A percentile compares a stretch with the other conserved stretches of the same genome.
Evolutionary conservation across 2,888 invertebrate species (phyloP).

Genomic region (Biston betularia): DNA sequence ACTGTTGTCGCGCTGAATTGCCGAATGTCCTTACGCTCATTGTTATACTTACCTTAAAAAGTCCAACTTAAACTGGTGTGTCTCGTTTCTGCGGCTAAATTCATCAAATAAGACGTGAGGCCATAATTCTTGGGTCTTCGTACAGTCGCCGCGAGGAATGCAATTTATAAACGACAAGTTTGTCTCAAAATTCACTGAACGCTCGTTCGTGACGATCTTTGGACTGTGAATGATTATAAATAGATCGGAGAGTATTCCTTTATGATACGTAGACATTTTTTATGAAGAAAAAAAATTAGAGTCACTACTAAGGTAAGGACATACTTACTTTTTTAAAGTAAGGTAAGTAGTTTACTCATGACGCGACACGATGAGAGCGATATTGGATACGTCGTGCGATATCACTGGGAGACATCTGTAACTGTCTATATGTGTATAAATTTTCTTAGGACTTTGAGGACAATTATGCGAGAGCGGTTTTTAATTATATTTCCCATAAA

Average conservation of each 20-base stretch:
- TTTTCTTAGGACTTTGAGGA: too few relatives aligned
- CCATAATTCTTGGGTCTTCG: slow-evolving; percentile 70
- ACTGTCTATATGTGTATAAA: too few relatives aligned
- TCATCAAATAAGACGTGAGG: slow-evolving; percentile 72
- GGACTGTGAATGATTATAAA: slow-evolving; percentile 57
- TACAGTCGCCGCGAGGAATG: slow-evolving; percentile 71
- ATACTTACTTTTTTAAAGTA: too few relatives aligned
- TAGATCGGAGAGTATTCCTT: slow-evolving; percentile 49
- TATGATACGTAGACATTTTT: background rate
- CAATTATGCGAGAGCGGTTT: too few relatives aligned
- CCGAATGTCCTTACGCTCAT: background rate
- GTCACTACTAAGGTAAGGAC: background rate
- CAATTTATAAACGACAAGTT: slow-evolving; percentile 75
- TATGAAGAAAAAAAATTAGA: background rate
- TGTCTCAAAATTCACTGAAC: slow-evolving; percentile 71
- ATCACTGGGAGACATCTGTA: too few relatives aligned
- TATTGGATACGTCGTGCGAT: too few relatives aligned
- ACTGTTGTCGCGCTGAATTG: background rate
- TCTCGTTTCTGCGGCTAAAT: slow-evolving; percentile 60
- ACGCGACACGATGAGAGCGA: too few relatives aligned
- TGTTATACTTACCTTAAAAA: background rate
- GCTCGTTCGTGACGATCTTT: slow-evolving; percentile 64
- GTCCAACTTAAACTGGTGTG: slow-evolving; percentile 52
- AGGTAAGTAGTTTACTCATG: too few relatives aligned
- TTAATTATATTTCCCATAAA: too few relatives aligned